These are phyloP conservation scores for Dysmachus trigonus DNA, from an alignment of 2,888 invertebrate species.

Conservation along the genomic window DNA sequence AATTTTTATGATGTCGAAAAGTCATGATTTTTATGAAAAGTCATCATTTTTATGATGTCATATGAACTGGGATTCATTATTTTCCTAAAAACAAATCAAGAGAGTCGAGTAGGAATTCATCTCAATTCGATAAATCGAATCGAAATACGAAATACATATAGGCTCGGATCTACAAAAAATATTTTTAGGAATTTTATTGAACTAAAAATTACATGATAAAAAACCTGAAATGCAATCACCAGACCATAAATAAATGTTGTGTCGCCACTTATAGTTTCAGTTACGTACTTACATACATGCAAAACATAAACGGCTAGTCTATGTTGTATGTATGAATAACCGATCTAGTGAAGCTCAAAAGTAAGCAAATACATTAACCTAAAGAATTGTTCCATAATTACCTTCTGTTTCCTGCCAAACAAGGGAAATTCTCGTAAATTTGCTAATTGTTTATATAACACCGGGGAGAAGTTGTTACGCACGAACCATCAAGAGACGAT, in stretches of 20 bases:
- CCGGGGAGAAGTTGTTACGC: neutral
- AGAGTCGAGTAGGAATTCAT: too few relatives aligned
- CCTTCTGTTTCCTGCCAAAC: slow-evolving; percentile 1
- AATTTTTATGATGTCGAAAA: too few relatives aligned
- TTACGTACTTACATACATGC: neutral
- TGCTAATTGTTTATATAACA: slow-evolving; percentile 27
- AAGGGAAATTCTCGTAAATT: neutral
- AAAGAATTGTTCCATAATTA: neutral
- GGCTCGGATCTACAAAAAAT: too few relatives aligned
- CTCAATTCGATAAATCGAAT: too few relatives aligned
- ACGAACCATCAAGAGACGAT: neutral
- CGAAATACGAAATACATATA: too few relatives aligned
- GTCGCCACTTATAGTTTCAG: neutral
- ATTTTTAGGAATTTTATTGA: neutral
- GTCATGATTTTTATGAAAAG: too few relatives aligned
- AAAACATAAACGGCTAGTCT: neutral
- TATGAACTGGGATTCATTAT: too few relatives aligned
- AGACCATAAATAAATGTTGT: neutral
- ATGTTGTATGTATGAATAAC: neutral
- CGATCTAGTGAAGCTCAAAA: neutral
- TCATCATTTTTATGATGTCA: too few relatives aligned
- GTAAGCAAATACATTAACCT: neutral
- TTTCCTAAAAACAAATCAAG: too few relatives aligned
- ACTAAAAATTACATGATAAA: neutral
- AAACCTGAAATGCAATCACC: neutral